Conservation (phyloP, 1,140 invertebrate genomes). For the Brachionus rubens region DNA sequence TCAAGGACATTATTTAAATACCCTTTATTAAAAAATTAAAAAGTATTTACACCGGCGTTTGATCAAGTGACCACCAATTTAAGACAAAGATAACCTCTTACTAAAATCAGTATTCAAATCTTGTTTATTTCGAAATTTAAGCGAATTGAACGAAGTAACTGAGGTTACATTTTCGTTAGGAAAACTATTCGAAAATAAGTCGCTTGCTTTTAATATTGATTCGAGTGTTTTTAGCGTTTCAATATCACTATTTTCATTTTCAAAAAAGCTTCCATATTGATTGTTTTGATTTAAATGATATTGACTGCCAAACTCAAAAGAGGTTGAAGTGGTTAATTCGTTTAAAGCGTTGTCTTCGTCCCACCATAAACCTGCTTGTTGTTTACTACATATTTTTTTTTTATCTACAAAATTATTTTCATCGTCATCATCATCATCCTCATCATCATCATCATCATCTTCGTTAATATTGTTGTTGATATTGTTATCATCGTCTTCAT, state of each 20-base stretch:
- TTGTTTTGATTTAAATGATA: neutral
- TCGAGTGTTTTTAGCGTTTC: neutral
- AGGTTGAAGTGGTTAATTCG: slow-evolving; percentile 5
- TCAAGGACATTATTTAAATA: too few relatives aligned
- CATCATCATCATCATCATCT: neutral
- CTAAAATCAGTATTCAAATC: neutral
- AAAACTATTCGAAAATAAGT: neutral
- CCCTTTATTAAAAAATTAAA: too few relatives aligned
- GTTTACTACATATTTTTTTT: neutral
- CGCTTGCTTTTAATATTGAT: slow-evolving; percentile 7
- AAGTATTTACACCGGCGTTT: too few relatives aligned
- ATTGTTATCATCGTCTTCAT: neutral
- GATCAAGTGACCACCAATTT: too few relatives aligned
- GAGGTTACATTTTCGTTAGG: neutral
- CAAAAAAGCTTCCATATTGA: neutral
- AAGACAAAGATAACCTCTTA: slow-evolving; percentile 11
- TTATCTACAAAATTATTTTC: too few relatives aligned
- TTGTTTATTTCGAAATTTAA: neutral
- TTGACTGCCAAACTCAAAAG: slow-evolving; percentile 14
- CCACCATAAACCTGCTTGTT: slow-evolving; percentile 21
- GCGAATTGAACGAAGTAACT: neutral
- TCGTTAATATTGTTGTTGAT: too few relatives aligned
- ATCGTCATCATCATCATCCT: neutral
- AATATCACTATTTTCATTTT: neutral
- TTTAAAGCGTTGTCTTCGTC: slow-evolving; percentile 43